Conservation (phyloP, 2,113 vertebrate genomes). For the Nanorana parkeri region DNA sequence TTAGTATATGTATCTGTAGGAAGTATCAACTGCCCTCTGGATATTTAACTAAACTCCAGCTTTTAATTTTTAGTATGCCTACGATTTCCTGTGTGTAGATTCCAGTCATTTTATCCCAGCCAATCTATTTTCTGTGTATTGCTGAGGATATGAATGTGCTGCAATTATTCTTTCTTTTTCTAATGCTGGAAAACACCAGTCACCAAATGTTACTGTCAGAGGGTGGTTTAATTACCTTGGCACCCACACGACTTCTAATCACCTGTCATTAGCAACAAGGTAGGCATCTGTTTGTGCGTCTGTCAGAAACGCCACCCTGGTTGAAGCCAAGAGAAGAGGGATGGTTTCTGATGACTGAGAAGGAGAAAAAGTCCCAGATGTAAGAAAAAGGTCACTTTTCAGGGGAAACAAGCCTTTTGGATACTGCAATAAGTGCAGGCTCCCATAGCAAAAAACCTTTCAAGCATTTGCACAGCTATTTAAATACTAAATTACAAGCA, state of each 20-base stretch:
- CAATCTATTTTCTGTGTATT: not conserved
- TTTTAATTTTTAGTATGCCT: not conserved
- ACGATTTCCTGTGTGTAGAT: not conserved
- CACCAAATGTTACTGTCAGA: conserved; percentile 96
- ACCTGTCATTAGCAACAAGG: conserved; percentile 94
- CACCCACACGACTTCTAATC: conserved; percentile 93
- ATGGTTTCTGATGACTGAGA: conserved; percentile 60
- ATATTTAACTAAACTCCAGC: too few relatives aligned
- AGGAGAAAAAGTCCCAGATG: conserved; percentile 67
- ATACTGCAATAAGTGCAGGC: not conserved
- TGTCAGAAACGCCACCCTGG: conserved; percentile 83
- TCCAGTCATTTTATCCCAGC: not conserved
- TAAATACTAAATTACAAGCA: not conserved
- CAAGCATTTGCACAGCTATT: not conserved
- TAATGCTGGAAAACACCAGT: conserved; percentile 82
- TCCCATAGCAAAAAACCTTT: not conserved
- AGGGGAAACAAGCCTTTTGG: conserved; percentile 1
- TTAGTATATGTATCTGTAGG: too few relatives aligned
- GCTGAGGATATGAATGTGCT: conserved; percentile 64
- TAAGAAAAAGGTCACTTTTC: conserved; percentile 25
- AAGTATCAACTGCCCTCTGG: too few relatives aligned
- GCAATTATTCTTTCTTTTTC: conserved; percentile 77
- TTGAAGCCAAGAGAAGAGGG: conserved; percentile 64
- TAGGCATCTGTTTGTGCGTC: conserved; percentile 92
- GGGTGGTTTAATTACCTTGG: conserved; percentile 94